Conservation (phyloP, 2,888 invertebrate genomes). For the Caenorhabditis uteleia region DNA sequence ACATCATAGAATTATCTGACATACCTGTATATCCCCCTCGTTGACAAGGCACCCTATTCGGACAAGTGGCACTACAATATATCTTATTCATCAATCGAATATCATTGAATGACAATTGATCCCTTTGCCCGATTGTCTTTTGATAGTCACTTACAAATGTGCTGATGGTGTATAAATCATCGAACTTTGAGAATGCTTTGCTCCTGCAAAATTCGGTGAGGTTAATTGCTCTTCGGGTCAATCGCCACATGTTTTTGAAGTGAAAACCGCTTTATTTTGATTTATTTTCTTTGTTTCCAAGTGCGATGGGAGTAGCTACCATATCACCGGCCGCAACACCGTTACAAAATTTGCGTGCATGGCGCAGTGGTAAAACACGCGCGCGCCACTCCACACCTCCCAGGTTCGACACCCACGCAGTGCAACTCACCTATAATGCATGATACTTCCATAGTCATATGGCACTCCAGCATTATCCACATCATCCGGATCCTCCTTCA, state of each 20-base stretch:
- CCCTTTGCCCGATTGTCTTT: conserved; percentile 68
- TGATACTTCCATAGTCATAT: conserved; percentile 69
- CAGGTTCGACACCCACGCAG: too few species aligned
- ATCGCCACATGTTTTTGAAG: too few species aligned
- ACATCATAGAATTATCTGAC: too few species aligned
- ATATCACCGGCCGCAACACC: not conserved
- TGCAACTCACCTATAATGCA: conserved; percentile 67
- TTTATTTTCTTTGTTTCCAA: too few species aligned
- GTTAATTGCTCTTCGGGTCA: too few species aligned
- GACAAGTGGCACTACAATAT: conserved; percentile 64
- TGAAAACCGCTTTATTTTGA: too few species aligned
- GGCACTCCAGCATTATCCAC: conserved; percentile 69
- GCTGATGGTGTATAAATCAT: conserved; percentile 69
- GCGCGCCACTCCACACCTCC: too few species aligned
- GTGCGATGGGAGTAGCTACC: not conserved
- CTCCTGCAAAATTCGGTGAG: conserved; percentile 42
- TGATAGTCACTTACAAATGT: conserved; percentile 70
- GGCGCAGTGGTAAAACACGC: too few species aligned
- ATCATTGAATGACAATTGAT: conserved; percentile 70
- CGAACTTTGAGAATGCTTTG: conserved; percentile 68
- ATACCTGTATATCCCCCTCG: conserved; percentile 70
- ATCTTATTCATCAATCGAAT: conserved; percentile 69
- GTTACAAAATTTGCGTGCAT: too few species aligned
- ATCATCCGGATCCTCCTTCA: conserved; percentile 69
- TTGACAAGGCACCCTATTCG: conserved; percentile 62